Evolutionary conservation across 2,888 invertebrate genomes (phyloP), one percentile per base, ranked within the genome.

Genomic region (Sacculina carcini): DNA sequence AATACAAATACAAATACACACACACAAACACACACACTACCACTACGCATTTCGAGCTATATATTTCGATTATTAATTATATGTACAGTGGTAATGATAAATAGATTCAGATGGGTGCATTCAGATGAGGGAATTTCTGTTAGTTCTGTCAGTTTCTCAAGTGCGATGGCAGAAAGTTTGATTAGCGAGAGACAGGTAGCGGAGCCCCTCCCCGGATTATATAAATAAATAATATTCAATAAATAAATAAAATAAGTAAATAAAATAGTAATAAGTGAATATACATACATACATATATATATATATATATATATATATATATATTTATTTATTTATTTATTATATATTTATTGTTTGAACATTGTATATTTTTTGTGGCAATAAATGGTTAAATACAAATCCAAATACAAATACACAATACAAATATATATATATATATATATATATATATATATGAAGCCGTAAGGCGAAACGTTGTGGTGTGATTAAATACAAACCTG

Each of bases 81-180:
- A 51, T 51, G 31, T 47, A 51, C 46, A 46, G 23, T n/a, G 28
- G n/a, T n/a, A n/a, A n/a, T n/a, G n/a, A n/a, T n/a, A n/a, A n/a
- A n/a, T n/a, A n/a, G n/a, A n/a, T n/a, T n/a, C n/a, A n/a, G n/a
- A n/a, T n/a, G n/a, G n/a, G n/a, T n/a, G 31, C 29, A 38, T 19
- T 7, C 47, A 47, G 14, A n/a, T 51, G 51, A 51, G 48, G 39
- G 48, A 48, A 47, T 51, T 48, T 39, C 51, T 47, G 31, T 48
- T 51, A 39, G 40, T 48, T 51, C 12, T 48, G 40, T 51, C 47
- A n/a, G 19, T 24, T 48, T 51, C 31, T 47, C 47, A 29, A 24
- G 48, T 31, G 39, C 21, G 26, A 51, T n/a, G 40, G 31, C 48
- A 38, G 24, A 29, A 19, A 26, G 28, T 39, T 32, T 16, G 34